These are phyloP conservation scores for Drosophila picticornis DNA, from an alignment of 2,888 invertebrate genomes.

Conservation along the genomic window DNA sequence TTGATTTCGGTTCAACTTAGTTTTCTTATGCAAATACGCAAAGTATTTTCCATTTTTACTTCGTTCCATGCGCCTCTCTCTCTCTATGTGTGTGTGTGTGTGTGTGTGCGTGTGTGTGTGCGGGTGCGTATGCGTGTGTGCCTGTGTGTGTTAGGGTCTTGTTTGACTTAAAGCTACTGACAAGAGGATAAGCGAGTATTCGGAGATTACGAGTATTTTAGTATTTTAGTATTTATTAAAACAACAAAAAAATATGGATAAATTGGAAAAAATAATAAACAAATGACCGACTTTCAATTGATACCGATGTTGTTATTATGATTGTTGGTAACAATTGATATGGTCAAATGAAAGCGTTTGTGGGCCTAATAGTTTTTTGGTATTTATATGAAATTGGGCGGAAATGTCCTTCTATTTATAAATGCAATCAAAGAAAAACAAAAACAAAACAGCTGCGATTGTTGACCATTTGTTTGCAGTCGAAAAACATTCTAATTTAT, in stretches of 20 bases:
- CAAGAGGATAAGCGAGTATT: constrained; percentile 54
- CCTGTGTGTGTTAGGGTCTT: constrained; percentile 26
- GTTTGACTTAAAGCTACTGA: constrained; percentile 57
- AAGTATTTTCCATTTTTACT: constrained; percentile 70
- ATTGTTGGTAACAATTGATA: constrained; percentile 37
- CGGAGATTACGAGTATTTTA: constrained; percentile 53
- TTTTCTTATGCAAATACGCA: constrained; percentile 78
- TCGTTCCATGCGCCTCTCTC: constrained; percentile 21
- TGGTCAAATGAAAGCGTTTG: constrained; percentile 21
- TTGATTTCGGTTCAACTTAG: constrained; percentile 78
- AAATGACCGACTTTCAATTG: constrained; percentile 25
- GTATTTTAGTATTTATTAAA: constrained; percentile 71
- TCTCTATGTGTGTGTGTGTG: constrained; percentile 8
- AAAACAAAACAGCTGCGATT: background rate
- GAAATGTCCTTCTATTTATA: background rate
- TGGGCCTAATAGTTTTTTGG: background rate
- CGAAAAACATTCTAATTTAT: constrained; percentile 50
- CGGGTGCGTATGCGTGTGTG: constrained; percentile 5
- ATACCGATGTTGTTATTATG: constrained; percentile 7
- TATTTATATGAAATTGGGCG: background rate
- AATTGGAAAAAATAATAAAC: constrained; percentile 18
- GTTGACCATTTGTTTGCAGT: constrained; percentile 7
- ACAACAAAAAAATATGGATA: constrained; percentile 29
- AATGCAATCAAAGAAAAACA: background rate
- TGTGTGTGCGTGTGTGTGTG: constrained; percentile 2